Base-by-base conservation (phyloP, 2,888 invertebrate genomes). In the Synergus gifuensis region DNA sequence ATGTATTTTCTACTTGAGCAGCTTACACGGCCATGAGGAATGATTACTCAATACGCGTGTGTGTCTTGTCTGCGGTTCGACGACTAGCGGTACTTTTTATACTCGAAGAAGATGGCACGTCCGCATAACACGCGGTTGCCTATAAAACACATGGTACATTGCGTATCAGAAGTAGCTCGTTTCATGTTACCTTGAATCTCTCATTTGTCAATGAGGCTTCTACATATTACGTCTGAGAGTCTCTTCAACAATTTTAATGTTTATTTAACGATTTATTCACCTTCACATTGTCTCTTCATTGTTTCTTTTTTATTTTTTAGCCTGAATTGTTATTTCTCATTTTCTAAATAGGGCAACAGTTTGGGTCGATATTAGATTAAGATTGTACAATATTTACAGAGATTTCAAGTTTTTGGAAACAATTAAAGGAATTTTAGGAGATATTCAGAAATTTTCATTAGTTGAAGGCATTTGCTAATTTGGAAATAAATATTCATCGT, bases 1-100 rank as follows among this genome's bases (percentile, higher is more conserved):
- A 73, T 54, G 36, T 73, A 54, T 73, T 73, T 73, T 54, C 73
- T 54, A 54, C 36, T 73, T 54, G 54, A 73, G 54, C 54, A 22
- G 54, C 54, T 60, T 73, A 73, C 73, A 54, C 73, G 73, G 73
- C 54, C 73, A 73, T 73, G 73, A 73, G 49, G 28, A 69, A 49
- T 69, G 49, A 73, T 73, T 73, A 73, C 73, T 73, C 73, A 73
- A 73, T 73, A 73, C 36, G n/a, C 73, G 28, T 54, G 73, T 73
- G 73, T 54, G 73, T 54, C 54, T 73, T n/a, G 73, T 73, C 73
- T 54, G 73, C 73, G 73, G 73, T 73, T 73, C 54, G 54, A 54
- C 73, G 73, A 54, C 73, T 73, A 73, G 73, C 73, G 73, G 73
- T 73, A 73, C 73, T 73, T 73, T 73, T 73, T 73, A 73, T 73